A percentile compares a stretch with the other conserved stretches of the same genome.
Conservation (phyloP, 2,888 invertebrate species). For the Sarcophaga caerulescens region DNA sequence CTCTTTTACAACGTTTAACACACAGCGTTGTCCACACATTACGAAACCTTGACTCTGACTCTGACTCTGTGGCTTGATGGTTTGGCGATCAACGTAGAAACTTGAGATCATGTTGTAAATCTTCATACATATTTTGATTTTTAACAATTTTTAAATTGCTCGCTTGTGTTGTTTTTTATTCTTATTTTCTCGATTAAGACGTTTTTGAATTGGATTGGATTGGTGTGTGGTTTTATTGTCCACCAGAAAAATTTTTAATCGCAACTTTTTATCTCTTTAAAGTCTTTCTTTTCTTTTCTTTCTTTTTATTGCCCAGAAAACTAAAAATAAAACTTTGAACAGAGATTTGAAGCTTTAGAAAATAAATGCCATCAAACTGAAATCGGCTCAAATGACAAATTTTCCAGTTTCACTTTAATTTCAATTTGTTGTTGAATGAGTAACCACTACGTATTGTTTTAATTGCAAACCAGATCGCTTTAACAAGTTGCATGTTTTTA, state of each 20-base stretch:
- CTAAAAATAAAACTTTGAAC: not conserved
- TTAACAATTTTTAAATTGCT: not conserved
- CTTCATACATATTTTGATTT: conserved; percentile 60
- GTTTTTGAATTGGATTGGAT: conserved; percentile 33
- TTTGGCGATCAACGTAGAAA: conserved; percentile 72
- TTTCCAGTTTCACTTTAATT: not conserved
- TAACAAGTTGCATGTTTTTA: too few relatives aligned
- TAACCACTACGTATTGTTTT: too few relatives aligned
- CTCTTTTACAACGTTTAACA: conserved; percentile 34
- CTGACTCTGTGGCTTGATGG: conserved; percentile 24
- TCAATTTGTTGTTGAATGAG: not conserved
- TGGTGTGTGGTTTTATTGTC: too few relatives aligned
- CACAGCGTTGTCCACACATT: not conserved
- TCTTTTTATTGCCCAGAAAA: conserved; percentile 21
- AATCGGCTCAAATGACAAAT: conserved; percentile 29
- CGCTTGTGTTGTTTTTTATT: not conserved
- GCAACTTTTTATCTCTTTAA: conserved; percentile 68
- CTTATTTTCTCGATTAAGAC: not conserved
- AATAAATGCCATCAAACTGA: conserved; percentile 10
- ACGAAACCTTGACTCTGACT: not conserved
- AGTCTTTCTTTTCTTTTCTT: conserved; percentile 56
- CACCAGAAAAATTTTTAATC: conserved; percentile 26
- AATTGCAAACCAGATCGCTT: too few relatives aligned
- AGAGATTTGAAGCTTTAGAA: conserved; percentile 1
- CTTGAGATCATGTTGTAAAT: conserved; percentile 76